Evolutionary conservation across 2,113 vertebrate genomes (phyloP), one percentile per base, ranked within the genome.

Genomic region (Sapajus apella): DNA sequence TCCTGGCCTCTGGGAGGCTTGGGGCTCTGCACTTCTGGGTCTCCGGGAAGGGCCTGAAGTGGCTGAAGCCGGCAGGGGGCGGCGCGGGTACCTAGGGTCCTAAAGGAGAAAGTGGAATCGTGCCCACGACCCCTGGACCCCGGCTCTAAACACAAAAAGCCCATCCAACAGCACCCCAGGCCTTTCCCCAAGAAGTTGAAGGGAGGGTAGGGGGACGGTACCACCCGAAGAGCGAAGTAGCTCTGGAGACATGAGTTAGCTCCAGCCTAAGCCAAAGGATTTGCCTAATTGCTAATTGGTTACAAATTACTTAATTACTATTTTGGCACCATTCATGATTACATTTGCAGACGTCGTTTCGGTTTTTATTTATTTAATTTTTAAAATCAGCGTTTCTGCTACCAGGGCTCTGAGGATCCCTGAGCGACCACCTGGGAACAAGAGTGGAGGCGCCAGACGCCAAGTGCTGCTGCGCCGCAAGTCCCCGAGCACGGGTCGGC

Each of bases 251-350:
- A 0, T 4, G 68, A 70, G 40, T 58, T 93, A 77, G 75, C 94
- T 96, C 45, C 90, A 72, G 82, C 66, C 84, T 76, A 50, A 2
- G 90, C 97, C 80, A 94, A 77, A 96, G 80, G 88, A 76, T 97
- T 97, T 97, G 94, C 95, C 97, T 95, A 97, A 97, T 96, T 97
- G 37, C 91, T 98, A 98, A 98, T 98, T 97, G 97, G 97, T 97
- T 97, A 98, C 97, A 98, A 97, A 98, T 94, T 14, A 94, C 96
- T 98, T 98, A 98, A 98, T 98, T 97, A 97, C 97, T 98, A 81
- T 98, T 98, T 98, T 97, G 96, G 95, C 92, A 86, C 96, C 96
- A 61, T 47, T 97, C 94, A 87, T 83, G 87, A 97, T 96, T 97
- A 96, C 94, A 90, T 97, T 96, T 75, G 86, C 83, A 66, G 94